These are phyloP conservation scores for Mnemiopsis leidyi DNA, from an alignment of 37 sponge, comb jelly and placozoan species.

Conservation along the genomic window DNA sequence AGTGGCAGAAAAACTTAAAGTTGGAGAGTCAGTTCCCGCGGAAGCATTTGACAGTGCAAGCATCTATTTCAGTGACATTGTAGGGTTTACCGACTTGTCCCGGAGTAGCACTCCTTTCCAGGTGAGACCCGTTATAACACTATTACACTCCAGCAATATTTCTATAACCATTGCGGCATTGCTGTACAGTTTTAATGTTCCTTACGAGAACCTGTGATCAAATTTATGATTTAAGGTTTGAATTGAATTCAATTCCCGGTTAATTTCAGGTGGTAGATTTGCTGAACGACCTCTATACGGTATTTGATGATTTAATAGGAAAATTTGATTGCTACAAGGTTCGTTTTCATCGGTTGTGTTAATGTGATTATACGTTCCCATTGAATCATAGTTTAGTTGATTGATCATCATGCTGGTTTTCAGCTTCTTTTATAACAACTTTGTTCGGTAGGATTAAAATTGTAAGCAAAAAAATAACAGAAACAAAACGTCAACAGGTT, in stretches of 20 bases:
- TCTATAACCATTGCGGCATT: no score
- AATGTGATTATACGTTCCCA: no score
- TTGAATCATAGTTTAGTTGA: no score
- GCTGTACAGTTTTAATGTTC: background rate
- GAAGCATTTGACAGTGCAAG: conserved; percentile 3
- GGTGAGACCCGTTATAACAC: no score
- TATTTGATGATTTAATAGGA: background rate
- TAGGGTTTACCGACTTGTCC: conserved; percentile 1
- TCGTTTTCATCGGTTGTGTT: no score
- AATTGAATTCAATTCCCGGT: no score
- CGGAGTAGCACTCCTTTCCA: background rate
- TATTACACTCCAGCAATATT: no score
- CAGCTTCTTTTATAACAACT: no score
- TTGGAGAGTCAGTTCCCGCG: background rate
- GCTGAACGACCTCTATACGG: background rate
- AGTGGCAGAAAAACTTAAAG: background rate
- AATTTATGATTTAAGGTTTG: background rate
- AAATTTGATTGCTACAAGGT: conserved; percentile 35
- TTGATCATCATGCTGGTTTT: no score
- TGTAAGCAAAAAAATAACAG: no score
- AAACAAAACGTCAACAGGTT: background rate
- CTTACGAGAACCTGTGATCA: no score
- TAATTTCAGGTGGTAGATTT: conserved; percentile 20
- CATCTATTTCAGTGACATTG: conserved; percentile 8
- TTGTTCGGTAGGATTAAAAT: no score